Conservation (phyloP, 2,797 vertebrate genomes). For the Pelobates cultripes region DNA sequence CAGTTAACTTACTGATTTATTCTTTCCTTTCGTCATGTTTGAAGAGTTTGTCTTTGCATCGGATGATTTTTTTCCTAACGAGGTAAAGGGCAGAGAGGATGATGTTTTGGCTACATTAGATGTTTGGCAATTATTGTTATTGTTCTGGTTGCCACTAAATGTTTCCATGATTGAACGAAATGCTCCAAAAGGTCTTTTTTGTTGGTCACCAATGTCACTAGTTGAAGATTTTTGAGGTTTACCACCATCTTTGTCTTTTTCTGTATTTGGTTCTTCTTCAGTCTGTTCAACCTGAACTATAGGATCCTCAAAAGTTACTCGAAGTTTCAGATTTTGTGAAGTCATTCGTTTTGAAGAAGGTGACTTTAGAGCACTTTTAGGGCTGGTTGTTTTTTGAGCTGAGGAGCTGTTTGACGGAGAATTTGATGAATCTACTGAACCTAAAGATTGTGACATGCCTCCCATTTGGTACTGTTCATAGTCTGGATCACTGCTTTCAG, state of each 20-base stretch:
- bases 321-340: constrained; percentile 91
- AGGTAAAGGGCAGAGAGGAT: constrained; percentile 75
- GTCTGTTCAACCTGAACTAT: constrained; percentile 82
- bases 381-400: constrained; percentile 87
- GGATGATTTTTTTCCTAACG: constrained; percentile 79
- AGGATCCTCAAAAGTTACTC: constrained; percentile 96
- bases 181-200: constrained; percentile 87
- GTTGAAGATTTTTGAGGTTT: constrained; percentile 65
- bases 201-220: constrained; percentile 74
- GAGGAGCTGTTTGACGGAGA: constrained; percentile 63
- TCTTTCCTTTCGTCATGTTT: constrained; percentile 80
- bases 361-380: constrained; percentile 97
- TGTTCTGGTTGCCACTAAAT: constrained; percentile 91
- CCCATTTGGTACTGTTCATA: constrained; percentile 72
- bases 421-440: constrained; percentile 64
- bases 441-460: constrained; percentile 58
- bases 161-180: constrained; percentile 97
- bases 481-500: constrained; percentile 83
- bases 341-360: constrained; percentile 93
- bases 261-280: constrained; percentile 68
- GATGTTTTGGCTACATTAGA: constrained; percentile 69
- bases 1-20: constrained; percentile 78
- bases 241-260: constrained; percentile 76
- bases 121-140: constrained; percentile 81
- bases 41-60: constrained; percentile 77